Conservation (phyloP, 1,140 invertebrate species). For the Venturia canescens region DNA sequence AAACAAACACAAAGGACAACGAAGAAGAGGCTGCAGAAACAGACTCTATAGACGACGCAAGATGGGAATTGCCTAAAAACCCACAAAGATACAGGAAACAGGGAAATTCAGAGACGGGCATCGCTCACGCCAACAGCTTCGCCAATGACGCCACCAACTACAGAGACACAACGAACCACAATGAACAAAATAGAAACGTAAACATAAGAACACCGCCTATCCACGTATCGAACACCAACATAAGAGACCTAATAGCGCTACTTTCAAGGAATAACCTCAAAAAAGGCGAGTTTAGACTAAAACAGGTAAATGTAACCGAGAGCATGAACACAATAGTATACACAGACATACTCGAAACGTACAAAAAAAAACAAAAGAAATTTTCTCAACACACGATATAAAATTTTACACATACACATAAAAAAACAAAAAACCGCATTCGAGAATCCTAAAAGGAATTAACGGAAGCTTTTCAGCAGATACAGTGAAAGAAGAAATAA, state of each 20-base stretch:
- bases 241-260: conserved; percentile 17
- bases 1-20: background rate
- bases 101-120: background rate
- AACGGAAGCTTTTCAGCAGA: background rate
- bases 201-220: background rate
- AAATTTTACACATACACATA: background rate
- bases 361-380: background rate
- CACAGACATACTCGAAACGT: background rate
- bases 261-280: conserved; percentile 48
- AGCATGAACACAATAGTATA: background rate
- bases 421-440: background rate
- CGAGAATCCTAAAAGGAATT: no score
- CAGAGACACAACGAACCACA: background rate
- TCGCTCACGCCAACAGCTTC: background rate
- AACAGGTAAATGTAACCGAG: background rate
- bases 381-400: background rate
- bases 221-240: background rate
- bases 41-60: background rate
- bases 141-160: background rate
- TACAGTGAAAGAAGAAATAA: background rate
- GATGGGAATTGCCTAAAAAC: background rate
- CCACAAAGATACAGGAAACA: background rate
- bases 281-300: background rate
- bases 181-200: background rate
- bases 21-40: background rate